A percentile compares a stretch with the other conserved stretches of the same genome.
phyloP scores from a whole-genome alignment of 2,888 invertebrate species.

The Zootermopsis nevadensis region DNA sequence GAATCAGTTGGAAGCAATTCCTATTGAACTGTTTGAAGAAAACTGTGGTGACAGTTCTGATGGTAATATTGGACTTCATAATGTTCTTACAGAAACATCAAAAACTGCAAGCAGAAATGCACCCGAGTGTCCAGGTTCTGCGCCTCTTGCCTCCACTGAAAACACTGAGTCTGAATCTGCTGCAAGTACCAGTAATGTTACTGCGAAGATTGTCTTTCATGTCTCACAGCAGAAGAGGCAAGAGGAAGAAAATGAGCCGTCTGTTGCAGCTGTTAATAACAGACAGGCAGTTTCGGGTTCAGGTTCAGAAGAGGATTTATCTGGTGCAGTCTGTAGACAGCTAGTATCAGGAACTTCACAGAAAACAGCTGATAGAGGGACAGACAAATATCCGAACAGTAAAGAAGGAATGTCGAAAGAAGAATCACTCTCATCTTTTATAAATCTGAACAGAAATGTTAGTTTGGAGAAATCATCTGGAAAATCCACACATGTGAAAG shows the following conservation, averaged over 20 bases:
- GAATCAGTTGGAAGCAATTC: not conserved
- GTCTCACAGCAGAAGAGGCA: not conserved
- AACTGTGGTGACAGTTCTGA: not conserved
- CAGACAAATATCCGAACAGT: not conserved
- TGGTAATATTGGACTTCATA: not conserved
- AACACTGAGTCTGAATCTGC: not conserved
- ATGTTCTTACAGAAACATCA: too few species aligned
- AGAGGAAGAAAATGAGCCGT: not conserved
- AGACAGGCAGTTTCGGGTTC: too few species aligned
- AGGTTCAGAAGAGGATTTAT: too few species aligned
- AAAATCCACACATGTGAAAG: too few species aligned
- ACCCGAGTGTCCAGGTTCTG: too few species aligned
- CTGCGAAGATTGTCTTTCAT: not conserved
- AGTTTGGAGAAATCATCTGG: too few species aligned
- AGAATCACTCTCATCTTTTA: not conserved
- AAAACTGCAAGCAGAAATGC: too few species aligned
- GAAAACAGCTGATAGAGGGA: not conserved
- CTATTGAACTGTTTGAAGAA: slow-evolving; percentile 13
- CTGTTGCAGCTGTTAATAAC: too few species aligned
- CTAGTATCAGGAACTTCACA: not conserved
- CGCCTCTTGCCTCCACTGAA: too few species aligned
- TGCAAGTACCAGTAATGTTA: not conserved
- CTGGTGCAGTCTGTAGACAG: too few species aligned
- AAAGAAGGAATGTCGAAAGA: not conserved
- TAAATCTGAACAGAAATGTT: too few species aligned